These are phyloP conservation scores for Xylocampa areola DNA, from an alignment of 2,888 invertebrate genomes.

Conservation along the genomic window DNA sequence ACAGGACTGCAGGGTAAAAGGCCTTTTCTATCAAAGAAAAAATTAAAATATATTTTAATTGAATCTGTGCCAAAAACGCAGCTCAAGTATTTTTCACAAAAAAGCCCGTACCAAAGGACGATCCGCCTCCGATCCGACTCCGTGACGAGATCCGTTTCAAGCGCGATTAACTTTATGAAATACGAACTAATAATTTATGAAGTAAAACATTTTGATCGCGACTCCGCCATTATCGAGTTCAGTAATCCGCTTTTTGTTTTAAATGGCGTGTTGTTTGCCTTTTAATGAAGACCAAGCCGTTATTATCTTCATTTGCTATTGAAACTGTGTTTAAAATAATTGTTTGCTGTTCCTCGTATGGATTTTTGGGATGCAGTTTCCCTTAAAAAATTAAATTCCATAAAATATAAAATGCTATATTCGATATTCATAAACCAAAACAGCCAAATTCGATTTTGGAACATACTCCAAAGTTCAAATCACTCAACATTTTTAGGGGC, in stretches of 20 bases:
- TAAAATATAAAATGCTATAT: no score
- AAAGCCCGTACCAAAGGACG: slow-evolving; percentile 14
- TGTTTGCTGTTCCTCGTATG: slow-evolving; percentile 1
- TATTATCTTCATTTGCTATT: slow-evolving; percentile 31
- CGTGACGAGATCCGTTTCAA: slow-evolving; percentile 42
- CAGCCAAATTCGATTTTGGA: slow-evolving; percentile 32
- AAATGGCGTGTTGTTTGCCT: slow-evolving; percentile 49
- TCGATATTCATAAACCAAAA: background rate
- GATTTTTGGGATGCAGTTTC: no score
- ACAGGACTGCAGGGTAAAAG: no score
- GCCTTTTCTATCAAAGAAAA: no score
- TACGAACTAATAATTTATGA: slow-evolving; percentile 67
- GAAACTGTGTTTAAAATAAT: slow-evolving; percentile 29
- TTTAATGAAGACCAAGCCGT: slow-evolving; percentile 45
- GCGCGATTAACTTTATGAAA: slow-evolving; percentile 67
- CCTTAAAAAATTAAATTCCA: no score
- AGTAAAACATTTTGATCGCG: slow-evolving; percentile 57
- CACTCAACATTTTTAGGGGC: slow-evolving; percentile 40
- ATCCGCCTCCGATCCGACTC: slow-evolving; percentile 26
- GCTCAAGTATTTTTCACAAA: slow-evolving; percentile 9
- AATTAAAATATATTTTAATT: no score
- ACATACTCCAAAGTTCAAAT: slow-evolving; percentile 42
- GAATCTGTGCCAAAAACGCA: slow-evolving; percentile 1
- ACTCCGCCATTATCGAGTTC: slow-evolving; percentile 52
- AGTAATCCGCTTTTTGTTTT: slow-evolving; percentile 56